phyloP scores from a whole-genome alignment of 2,888 invertebrate genomes.

The Thysanoteuthis rhombus region DNA sequence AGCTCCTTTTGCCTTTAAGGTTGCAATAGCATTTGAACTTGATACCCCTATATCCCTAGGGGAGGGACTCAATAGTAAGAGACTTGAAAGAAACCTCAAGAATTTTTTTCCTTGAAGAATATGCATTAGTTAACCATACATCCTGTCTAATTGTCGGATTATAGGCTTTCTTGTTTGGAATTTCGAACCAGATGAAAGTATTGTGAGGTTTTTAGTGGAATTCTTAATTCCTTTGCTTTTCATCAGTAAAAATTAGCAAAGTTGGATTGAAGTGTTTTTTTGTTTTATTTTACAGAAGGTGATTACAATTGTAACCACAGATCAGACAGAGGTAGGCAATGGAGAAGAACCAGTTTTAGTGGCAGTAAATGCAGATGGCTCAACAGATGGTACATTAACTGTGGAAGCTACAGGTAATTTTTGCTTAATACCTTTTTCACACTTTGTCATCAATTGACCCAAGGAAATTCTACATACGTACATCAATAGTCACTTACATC shows the following conservation, averaged over 20 bases:
- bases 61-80: too few relatives aligned
- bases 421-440: slow-evolving; percentile 13
- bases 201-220: neutral
- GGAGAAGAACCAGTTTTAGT: slow-evolving; percentile 24
- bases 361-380: neutral
- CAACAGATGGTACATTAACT: slow-evolving; percentile 17
- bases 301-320: slow-evolving; percentile 33
- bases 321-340: neutral
- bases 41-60: too few relatives aligned
- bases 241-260: too few relatives aligned
- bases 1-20: too few relatives aligned
- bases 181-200: neutral
- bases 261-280: too few relatives aligned
- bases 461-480: slow-evolving; percentile 44
- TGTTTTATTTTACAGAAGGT: slow-evolving; percentile 34
- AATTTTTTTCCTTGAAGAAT: too few relatives aligned
- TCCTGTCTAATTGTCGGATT: too few relatives aligned
- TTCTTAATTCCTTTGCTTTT: neutral
- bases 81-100: too few relatives aligned
- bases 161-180: too few relatives aligned
- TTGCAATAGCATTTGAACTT: too few relatives aligned
- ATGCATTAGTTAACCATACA: too few relatives aligned
- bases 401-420: neutral
- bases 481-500: too few relatives aligned
- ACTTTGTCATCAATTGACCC: slow-evolving; percentile 40